Percentiles rank a stretch among this genome's conserved stretches.
Evolutionary conservation across 2,888 invertebrate species (phyloP).

Genomic region (Cryptus armator): DNA sequence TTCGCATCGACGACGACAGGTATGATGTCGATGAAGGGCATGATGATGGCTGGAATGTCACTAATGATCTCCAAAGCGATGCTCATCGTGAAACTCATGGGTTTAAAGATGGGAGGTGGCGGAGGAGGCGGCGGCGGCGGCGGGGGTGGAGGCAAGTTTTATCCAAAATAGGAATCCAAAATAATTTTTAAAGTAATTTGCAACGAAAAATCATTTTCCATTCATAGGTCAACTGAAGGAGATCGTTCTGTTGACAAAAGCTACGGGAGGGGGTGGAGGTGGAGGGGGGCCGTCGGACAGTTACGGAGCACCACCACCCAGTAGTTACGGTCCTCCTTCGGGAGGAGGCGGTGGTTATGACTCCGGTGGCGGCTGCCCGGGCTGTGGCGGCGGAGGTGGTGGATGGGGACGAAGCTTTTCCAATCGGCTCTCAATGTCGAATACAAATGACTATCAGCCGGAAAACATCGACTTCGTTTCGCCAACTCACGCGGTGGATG

Average conservation of each 20-base stretch:
- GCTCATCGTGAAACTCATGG: slow-evolving; percentile 80
- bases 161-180: slow-evolving; percentile 76
- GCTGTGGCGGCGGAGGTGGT: slow-evolving; percentile 83
- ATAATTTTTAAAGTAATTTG: slow-evolving; percentile 19
- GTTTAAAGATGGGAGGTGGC: slow-evolving; percentile 73
- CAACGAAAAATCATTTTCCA: slow-evolving; percentile 32
- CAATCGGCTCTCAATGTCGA: slow-evolving; percentile 81
- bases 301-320: slow-evolving; percentile 79
- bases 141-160: slow-evolving; percentile 83
- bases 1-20: slow-evolving; percentile 86
- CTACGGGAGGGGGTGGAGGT: slow-evolving; percentile 84
- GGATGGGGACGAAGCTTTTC: slow-evolving; percentile 86
- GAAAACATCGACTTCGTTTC: slow-evolving; percentile 41
- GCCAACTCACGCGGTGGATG: slow-evolving; percentile 16
- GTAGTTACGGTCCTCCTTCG: slow-evolving; percentile 78
- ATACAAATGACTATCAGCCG: slow-evolving; percentile 71
- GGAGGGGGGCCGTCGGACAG: slow-evolving; percentile 84
- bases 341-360: slow-evolving; percentile 82
- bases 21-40: slow-evolving; percentile 88
- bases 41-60: slow-evolving; percentile 88
- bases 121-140: slow-evolving; percentile 77
- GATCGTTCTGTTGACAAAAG: slow-evolving; percentile 85
- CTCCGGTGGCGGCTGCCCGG: slow-evolving; percentile 81
- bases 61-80: slow-evolving; percentile 88
- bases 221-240: slow-evolving; percentile 78